Base-by-base conservation (phyloP, 2,888 invertebrate genomes). In the Halictus quadricinctus region DNA sequence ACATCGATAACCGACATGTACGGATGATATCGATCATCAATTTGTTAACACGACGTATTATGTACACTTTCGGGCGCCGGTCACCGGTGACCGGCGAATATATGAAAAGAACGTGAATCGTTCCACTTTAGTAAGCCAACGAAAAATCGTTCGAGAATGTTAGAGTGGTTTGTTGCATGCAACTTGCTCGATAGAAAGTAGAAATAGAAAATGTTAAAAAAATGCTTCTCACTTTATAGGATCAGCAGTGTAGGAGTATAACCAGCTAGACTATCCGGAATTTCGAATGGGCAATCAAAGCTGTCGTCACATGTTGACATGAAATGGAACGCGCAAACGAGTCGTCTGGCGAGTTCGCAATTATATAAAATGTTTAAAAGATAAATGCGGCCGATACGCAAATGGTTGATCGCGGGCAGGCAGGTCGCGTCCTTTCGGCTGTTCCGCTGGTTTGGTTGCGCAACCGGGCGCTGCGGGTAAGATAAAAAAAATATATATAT, bases 401-500 rank as follows among this genome's bases (percentile, higher is more conserved):
- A 58, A 58, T 58, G n/a, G 58, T n/a, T 4, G 58, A 58, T 58
- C n/a, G 15, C 64, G 15, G 29, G 7, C 64, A 29, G 15, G 25
- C 64, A 15, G 29, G 15, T 64, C 13, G 64, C 64, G 29, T 64
- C 29, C 25, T 64, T 29, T 29, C 6, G 29, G 29, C 29, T 13
- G 29, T 29, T 29, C 29, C 29, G 29, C 29, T 29, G 29, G 64
- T 25, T 29, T 13, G 18, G 3, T 66, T 66, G 66, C 36, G 66
- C 36, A 66, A 66, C 36, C 29, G 15, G 10, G 4, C 18, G 66
- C 3, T 4, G 4, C 36, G 3, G 3, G 21, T 2, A 36, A 36
- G 66, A 66, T 36, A 70, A 70, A 43, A 43, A 43, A 21, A 70
- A 50, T 29, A 29, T 29, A 29, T 29, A 29, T 29, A 82, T 54